A percentile compares a stretch with the other conserved stretches of the same genome.
These are phyloP conservation scores for Strix uralensis DNA, from an alignment of 2,113 vertebrate genomes.

Conservation along the genomic window DNA sequence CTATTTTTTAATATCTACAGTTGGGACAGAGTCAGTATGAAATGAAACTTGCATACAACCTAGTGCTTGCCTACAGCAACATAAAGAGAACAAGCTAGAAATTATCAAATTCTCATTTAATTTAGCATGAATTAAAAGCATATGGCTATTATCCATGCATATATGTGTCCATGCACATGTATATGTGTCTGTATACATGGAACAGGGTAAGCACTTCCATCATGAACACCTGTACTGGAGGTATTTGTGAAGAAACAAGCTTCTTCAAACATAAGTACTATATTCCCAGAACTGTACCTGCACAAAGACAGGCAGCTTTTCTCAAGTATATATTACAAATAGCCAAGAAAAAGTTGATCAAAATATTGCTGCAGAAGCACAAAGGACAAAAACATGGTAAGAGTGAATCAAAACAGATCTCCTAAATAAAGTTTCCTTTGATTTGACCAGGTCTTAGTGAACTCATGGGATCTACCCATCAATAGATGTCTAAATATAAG, in stretches of 20 bases:
- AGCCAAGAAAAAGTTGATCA: neutral
- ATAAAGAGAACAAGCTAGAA: neutral
- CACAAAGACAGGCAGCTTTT: neutral
- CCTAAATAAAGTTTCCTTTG: neutral
- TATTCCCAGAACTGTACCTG: neutral
- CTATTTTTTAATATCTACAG: neutral
- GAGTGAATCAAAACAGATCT: neutral
- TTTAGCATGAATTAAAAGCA: neutral
- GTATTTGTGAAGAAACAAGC: neutral
- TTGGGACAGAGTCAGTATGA: neutral
- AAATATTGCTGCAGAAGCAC: neutral
- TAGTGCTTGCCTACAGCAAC: neutral
- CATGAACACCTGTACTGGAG: neutral
- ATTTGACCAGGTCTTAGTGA: neutral
- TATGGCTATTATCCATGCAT: neutral
- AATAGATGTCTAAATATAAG: neutral
- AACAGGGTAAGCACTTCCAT: neutral
- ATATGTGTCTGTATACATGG: neutral
- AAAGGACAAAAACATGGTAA: neutral
- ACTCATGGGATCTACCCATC: neutral
- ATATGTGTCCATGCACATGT: rapidly evolving
- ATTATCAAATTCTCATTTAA: neutral
- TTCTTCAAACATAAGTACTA: neutral
- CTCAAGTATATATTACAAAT: neutral
- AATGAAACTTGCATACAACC: neutral